Conservation (phyloP, 2,113 vertebrate genomes). For the Ceyx melanurus region DNA sequence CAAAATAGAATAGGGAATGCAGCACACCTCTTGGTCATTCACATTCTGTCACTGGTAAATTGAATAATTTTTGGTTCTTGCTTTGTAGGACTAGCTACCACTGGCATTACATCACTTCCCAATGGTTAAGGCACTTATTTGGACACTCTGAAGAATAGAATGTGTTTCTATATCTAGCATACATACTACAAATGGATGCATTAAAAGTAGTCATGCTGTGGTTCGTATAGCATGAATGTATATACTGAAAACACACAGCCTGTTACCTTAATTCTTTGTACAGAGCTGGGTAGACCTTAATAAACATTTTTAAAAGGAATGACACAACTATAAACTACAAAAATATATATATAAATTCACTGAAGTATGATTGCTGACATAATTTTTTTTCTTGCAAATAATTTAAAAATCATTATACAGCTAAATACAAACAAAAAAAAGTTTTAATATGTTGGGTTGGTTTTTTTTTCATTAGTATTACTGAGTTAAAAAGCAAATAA, state of each 20-base stretch:
- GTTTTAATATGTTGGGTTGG: neutral
- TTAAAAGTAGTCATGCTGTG: neutral
- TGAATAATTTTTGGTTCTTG: slow-evolving; percentile 61
- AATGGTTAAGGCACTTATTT: slow-evolving; percentile 45
- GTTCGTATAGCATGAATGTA: slow-evolving; percentile 3
- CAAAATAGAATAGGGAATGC: slow-evolving; percentile 51
- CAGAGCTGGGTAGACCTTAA: slow-evolving; percentile 4
- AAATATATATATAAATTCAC: slow-evolving; percentile 6
- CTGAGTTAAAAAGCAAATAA: slow-evolving; percentile 32
- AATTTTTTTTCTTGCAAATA: slow-evolving; percentile 12
- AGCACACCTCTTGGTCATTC: slow-evolving; percentile 63
- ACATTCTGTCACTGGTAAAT: slow-evolving; percentile 49
- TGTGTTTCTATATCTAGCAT: too few species aligned
- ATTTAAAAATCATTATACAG: neutral
- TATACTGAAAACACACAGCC: neutral
- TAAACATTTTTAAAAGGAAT: slow-evolving; percentile 8
- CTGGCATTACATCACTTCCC: slow-evolving; percentile 60
- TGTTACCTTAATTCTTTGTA: neutral
- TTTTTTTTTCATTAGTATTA: slow-evolving; percentile 6
- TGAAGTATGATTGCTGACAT: neutral
- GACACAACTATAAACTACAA: neutral
- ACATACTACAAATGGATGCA: neutral
- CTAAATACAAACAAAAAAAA: slow-evolving; percentile 21
- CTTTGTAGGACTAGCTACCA: slow-evolving; percentile 40
- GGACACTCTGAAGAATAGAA: slow-evolving; percentile 14